Conservation (phyloP, 2,888 invertebrate species). For the Cheilosia pagana region DNA sequence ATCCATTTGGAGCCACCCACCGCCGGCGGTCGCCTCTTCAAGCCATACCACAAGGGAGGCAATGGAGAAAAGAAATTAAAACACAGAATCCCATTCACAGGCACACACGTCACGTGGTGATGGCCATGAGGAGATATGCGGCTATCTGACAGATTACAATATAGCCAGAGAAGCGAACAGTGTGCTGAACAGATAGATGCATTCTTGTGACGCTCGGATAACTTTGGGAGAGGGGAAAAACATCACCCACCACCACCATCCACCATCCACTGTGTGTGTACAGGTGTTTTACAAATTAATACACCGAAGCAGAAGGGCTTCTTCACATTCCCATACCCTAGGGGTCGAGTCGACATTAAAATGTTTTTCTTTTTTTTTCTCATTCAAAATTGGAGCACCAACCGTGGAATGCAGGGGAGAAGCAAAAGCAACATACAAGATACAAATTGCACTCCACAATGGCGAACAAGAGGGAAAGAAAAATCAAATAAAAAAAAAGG, state of each 20-base stretch:
- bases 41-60: not conserved
- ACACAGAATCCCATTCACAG: constrained; percentile 27
- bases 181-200: constrained; percentile 38
- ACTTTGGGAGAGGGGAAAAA: constrained; percentile 9
- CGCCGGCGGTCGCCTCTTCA: constrained; percentile 22
- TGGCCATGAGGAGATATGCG: constrained; percentile 21
- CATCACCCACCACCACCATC: not conserved
- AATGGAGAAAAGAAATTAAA: constrained; percentile 17
- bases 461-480: not conserved
- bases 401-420: constrained; percentile 37
- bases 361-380: constrained; percentile 12
- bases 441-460: constrained; percentile 28
- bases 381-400: constrained; percentile 60
- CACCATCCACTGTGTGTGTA: not conserved
- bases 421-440: constrained; percentile 2
- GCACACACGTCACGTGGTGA: constrained; percentile 21
- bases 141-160: constrained; percentile 58
- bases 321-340: constrained; percentile 51
- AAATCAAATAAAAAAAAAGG: not conserved
- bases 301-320: constrained; percentile 32
- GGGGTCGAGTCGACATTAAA: constrained; percentile 56
- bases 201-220: constrained; percentile 67
- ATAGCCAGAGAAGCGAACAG: constrained; percentile 5
- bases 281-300: constrained; percentile 70
- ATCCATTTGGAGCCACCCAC: constrained; percentile 33